Evolutionary conservation across 2,797 vertebrate genomes (phyloP), one percentile per base, ranked within the genome.

Genomic region (Tragopan temminckii): DNA sequence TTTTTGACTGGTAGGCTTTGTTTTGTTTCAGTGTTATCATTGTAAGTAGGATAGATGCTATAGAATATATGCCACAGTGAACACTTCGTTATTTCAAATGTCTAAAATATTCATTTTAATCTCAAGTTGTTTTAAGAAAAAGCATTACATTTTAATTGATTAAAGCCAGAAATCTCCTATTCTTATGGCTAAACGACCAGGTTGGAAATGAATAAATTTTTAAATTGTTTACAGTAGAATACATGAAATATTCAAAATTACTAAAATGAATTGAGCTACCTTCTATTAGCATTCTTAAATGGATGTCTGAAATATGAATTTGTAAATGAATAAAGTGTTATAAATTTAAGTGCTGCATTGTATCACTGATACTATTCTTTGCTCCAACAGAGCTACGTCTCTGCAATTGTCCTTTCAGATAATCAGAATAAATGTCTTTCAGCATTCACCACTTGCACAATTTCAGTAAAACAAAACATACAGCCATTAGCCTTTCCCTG

Each of bases 151-250:
- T 83, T 80, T 48, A 81, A 84, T 74, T 86, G 24, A 90, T 74
- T 91, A 50, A 93, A 94, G 64, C 25, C 77, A 91, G 77, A 91
- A 94, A 72, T 72, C 33, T 93, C 67, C 59, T 43, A 48, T 80
- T 94, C 84, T 77, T 57, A 61, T 15, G 62, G 35, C 38, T 66
- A 68, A 46, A 68, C 11, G 58, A 75, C 36, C 58, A 71, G 18
- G 18, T 19, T 74, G 42, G 67, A 80, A 89, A 94, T 45, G 57
- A 94, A 21, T 48, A 72, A 71, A 31, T 66, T 91, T 78, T 91
- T 72, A 84, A 53, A 80, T 88, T 93, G 91, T 93, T 89, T 94
- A 95, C 66, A 82, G 36, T 42, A 63, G 66, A 70, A 90, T 48
- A 94, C 19, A 80, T 48, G 38, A 95, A 90, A 89, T 74, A 94